These are phyloP conservation scores for Stenotaenia linearis DNA, from an alignment of 2,888 invertebrate genomes.

Conservation along the genomic window DNA sequence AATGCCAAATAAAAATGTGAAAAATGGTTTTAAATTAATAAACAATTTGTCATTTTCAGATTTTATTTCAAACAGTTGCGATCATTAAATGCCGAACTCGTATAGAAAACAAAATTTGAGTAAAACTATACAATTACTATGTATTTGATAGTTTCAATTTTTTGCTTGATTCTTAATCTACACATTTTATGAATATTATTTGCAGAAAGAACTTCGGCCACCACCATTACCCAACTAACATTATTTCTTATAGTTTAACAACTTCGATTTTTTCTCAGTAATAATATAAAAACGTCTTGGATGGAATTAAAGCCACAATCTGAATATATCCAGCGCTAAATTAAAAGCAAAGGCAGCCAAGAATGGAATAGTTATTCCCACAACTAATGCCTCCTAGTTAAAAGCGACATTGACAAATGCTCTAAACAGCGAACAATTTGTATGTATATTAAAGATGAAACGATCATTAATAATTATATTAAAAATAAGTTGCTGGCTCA, in stretches of 20 bases:
- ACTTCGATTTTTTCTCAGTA: not conserved
- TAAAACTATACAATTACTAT: constrained; percentile 11
- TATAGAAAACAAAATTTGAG: not conserved
- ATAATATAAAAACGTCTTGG: not conserved
- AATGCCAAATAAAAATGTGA: not conserved
- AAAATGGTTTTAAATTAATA: not conserved
- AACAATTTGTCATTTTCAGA: not conserved
- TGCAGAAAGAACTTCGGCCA: not conserved
- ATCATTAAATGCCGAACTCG: constrained; percentile 1
- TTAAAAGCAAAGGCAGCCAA: not conserved
- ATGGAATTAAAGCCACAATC: constrained; percentile 10
- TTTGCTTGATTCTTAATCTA: not conserved
- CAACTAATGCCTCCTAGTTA: not conserved
- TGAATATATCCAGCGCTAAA: not conserved
- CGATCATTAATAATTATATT: not conserved
- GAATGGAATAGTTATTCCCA: not conserved
- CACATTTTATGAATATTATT: not conserved
- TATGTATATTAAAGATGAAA: not conserved
- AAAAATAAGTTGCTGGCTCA: constrained; percentile 1
- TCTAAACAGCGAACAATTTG: not conserved
- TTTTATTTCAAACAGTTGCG: constrained; percentile 21
- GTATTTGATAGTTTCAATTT: not conserved
- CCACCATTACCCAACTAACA: not conserved
- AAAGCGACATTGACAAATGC: not conserved
- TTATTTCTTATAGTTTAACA: not conserved